Evolutionary conservation across 2,888 invertebrate genomes (phyloP), one percentile per base, ranked within the genome.

Genomic region (Chrysina gloriosa): DNA sequence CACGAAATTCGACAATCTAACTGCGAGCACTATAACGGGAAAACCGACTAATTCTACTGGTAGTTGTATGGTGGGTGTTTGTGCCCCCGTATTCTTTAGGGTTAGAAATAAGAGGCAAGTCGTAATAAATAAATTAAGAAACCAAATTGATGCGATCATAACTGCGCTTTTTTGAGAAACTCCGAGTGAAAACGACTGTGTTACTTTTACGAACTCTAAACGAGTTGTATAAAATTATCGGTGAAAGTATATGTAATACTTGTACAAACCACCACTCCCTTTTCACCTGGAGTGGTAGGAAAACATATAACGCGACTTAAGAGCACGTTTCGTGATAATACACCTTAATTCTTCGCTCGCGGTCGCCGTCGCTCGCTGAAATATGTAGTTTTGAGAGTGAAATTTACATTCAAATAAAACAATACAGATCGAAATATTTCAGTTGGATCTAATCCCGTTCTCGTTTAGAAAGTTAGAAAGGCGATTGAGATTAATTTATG

Each of bases 41-140:
- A 94, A 94, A 23, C 94, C 94, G 36, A 94, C 86, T 65, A 94
- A 84, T 78, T 94, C 93, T n/a, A 94, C 93, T 7, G 94, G 94
- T 65, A 94, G 81, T 77, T 94, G 91, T 77, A 93, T 91, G 0
- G 86, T 77, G 9, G 89, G 87, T 69, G 66, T 48, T 64, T 68
- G 81, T 1, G 80, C 79, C 3, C 72, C 71, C 0, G 72, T 71
- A 9, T 45, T 63, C 3, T 58, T 65, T 3, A 74, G 68, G 36
- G 72, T 69, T 34, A 76, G 71, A 21, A 77, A 47, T 27, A 69
- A 9, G 2, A 69, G 61, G 14, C 70, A 29, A 23, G 69, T 68
- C 14, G 69, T 39, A 27, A 61, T 56, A 27, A 71, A 58, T n/a
- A 72, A 68, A 42, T 67, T 68, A 64, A 72, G 70, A 39, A 73